Conservation (phyloP, 2,888 invertebrate genomes). For the Chrysomela aeneicollis region DNA sequence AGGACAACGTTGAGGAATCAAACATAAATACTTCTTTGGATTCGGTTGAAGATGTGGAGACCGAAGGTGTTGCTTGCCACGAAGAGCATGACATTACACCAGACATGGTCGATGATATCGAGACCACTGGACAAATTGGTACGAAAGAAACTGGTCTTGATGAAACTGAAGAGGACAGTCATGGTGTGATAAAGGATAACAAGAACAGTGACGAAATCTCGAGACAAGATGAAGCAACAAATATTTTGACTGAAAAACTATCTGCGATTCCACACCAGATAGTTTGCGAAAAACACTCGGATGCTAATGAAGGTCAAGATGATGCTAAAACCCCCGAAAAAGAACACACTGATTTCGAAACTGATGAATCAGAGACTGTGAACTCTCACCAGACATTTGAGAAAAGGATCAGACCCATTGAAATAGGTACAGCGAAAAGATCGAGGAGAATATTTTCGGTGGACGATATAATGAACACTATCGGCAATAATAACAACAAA, state of each 20-base stretch:
- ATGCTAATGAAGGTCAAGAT: background rate
- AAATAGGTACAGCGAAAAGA: conserved; percentile 29
- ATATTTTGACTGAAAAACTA: background rate
- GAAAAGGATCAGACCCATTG: background rate
- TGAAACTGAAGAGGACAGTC: background rate
- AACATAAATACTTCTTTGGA: background rate
- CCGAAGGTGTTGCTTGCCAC: background rate
- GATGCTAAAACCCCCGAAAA: background rate
- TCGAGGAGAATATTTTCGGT: conserved; percentile 52
- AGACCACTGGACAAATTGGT: background rate
- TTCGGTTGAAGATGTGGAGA: background rate
- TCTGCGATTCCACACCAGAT: background rate
- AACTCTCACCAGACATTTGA: too few species aligned
- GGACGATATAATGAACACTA: conserved; percentile 53
- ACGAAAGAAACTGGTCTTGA: background rate
- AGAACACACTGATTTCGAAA: background rate
- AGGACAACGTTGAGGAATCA: background rate
- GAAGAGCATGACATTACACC: conserved; percentile 19
- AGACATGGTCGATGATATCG: background rate
- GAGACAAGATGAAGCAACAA: background rate
- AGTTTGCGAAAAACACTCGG: background rate
- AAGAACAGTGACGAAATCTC: background rate
- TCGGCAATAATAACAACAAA: conserved; percentile 40
- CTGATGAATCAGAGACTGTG: background rate
- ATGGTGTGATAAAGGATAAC: background rate